Conservation (phyloP, 1,140 invertebrate genomes). For the Drosophila repletoides region DNA sequence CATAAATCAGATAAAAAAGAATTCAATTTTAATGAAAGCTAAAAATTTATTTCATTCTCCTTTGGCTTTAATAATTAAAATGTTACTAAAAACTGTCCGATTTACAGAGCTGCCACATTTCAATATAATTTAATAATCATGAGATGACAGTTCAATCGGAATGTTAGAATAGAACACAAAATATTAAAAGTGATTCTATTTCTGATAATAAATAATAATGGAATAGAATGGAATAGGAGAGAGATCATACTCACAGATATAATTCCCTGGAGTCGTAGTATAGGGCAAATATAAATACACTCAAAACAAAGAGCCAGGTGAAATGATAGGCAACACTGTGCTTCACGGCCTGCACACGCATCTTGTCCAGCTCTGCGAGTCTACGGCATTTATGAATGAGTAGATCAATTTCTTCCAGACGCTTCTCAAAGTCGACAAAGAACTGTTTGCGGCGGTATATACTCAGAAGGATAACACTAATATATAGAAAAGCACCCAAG, state of each 20-base stretch:
- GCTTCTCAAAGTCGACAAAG: conserved; percentile 63
- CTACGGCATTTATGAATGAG: conserved; percentile 50
- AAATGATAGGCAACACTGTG: conserved; percentile 64
- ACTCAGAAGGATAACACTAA: conserved; percentile 58
- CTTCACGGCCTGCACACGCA: conserved; percentile 36
- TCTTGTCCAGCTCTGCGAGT: conserved; percentile 56
- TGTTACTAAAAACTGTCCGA: no score
- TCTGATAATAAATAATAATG: no score
- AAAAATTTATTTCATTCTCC: no score
- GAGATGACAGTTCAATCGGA: no score
- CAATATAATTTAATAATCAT: no score
- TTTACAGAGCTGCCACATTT: no score
- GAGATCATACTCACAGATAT: conserved; percentile 49
- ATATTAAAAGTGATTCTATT: no score
- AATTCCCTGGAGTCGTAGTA: conserved; percentile 58
- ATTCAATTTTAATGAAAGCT: no score
- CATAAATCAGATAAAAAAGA: no score
- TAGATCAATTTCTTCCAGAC: conserved; percentile 61
- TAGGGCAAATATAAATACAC: conserved; percentile 52
- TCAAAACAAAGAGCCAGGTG: conserved; percentile 65
- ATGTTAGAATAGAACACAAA: no score
- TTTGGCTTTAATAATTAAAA: no score
- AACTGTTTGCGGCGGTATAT: conserved; percentile 69
- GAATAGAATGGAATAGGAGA: no score
- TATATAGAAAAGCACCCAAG: conserved; percentile 67